These are phyloP conservation scores for Nephila pilipes DNA, from an alignment of 1,140 invertebrate genomes.

Conservation along the genomic window DNA sequence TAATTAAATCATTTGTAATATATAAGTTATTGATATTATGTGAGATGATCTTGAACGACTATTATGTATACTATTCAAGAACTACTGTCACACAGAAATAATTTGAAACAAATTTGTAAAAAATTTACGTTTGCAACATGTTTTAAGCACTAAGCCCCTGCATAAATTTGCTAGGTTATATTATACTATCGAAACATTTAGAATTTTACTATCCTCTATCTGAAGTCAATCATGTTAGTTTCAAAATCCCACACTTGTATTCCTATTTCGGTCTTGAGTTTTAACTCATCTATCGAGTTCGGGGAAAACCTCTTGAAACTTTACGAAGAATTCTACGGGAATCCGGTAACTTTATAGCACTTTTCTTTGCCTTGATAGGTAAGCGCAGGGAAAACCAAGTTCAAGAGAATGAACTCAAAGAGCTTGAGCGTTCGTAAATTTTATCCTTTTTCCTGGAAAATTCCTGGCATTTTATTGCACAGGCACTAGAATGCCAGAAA, in stretches of 20 bases:
- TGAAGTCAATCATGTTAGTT: no score
- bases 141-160: no score
- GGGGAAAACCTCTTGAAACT: neutral
- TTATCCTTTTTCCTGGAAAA: constrained; percentile 27
- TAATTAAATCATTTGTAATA: no score
- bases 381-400: neutral
- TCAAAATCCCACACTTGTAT: neutral
- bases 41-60: no score
- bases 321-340: neutral
- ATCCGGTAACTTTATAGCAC: neutral
- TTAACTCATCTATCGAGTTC: neutral
- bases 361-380: neutral
- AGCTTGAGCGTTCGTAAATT: constrained; percentile 1
- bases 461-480: constrained; percentile 1
- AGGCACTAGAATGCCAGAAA: constrained; percentile 26
- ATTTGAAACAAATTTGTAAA: no score
- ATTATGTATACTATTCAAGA: no score
- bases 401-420: neutral
- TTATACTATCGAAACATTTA: no score
- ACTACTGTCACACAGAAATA: no score
- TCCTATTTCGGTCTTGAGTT: neutral
- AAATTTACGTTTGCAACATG: no score
- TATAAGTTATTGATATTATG: no score
- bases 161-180: no score
- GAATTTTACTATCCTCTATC: no score